Conservation (phyloP, 2,797 vertebrate genomes). For the Trematocara caparti region DNA sequence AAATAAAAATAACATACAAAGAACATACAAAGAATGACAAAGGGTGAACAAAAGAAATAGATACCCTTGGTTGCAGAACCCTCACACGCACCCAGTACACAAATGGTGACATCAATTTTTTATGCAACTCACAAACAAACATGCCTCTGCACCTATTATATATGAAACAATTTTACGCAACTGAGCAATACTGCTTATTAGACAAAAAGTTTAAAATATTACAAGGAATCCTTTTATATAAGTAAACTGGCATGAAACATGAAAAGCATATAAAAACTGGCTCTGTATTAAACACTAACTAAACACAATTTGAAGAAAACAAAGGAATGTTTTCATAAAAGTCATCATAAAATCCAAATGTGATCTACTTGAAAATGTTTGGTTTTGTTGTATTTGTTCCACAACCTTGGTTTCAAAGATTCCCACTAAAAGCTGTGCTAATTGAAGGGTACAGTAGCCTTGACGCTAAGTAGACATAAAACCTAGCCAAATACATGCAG, state of each 20-base stretch:
- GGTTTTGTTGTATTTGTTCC: conserved; percentile 72
- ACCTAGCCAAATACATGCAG: conserved; percentile 62
- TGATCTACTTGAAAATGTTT: conserved; percentile 59
- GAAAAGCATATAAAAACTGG: background rate
- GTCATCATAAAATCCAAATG: conserved; percentile 38
- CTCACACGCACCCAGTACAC: background rate
- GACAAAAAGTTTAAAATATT: background rate
- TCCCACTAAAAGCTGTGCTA: conserved; percentile 72
- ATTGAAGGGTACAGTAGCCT: conserved; percentile 69
- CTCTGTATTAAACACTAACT: background rate
- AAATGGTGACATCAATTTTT: background rate
- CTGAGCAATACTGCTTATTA: background rate
- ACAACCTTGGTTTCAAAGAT: conserved; percentile 68
- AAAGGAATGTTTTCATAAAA: conserved; percentile 29
- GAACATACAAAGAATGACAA: background rate
- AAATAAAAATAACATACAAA: background rate
- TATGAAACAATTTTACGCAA: background rate
- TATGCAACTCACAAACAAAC: background rate
- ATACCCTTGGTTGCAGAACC: background rate
- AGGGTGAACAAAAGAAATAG: background rate
- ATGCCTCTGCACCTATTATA: background rate
- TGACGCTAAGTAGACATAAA: conserved; percentile 68
- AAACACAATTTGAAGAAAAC: background rate
- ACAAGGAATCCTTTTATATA: background rate
- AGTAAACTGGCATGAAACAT: background rate